phyloP scores from a whole-genome alignment of 2,888 invertebrate species.

The Thereva unica region DNA sequence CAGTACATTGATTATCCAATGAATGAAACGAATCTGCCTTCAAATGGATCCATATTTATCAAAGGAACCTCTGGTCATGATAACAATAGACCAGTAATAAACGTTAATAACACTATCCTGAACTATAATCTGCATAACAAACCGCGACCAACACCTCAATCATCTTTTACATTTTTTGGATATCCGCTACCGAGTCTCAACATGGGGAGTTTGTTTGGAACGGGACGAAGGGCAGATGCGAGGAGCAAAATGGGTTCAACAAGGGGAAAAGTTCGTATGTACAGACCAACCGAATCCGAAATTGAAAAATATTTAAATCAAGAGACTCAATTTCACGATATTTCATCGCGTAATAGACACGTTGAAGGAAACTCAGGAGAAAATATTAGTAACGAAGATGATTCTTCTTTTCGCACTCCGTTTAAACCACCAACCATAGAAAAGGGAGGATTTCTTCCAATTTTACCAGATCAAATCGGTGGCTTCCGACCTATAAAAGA shows the following conservation, averaged over 20 bases:
- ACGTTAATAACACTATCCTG: constrained; percentile 58
- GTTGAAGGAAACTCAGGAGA: constrained; percentile 51
- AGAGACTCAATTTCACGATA: constrained; percentile 46
- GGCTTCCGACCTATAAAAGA: constrained; percentile 74
- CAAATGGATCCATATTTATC: too few species aligned
- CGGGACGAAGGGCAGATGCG: constrained; percentile 52
- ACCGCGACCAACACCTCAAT: constrained; percentile 48
- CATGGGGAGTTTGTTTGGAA: constrained; percentile 68
- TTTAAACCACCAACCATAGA: constrained; percentile 62
- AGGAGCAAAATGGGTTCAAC: constrained; percentile 31
- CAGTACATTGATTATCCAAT: constrained; percentile 80
- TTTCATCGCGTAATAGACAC: constrained; percentile 47
- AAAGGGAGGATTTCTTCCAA: constrained; percentile 77
- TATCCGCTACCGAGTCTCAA: constrained; percentile 76
- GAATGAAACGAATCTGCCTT: constrained; percentile 61
- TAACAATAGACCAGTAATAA: constrained; percentile 61
- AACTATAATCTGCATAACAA: constrained; percentile 56
- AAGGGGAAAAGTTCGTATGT: constrained; percentile 54
- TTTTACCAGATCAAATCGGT: constrained; percentile 70
- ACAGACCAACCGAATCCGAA: constrained; percentile 53
- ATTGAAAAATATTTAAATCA: constrained; percentile 55
- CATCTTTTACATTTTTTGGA: constrained; percentile 81
- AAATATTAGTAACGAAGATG: constrained; percentile 48
- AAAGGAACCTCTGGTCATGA: not conserved
- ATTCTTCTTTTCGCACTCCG: constrained; percentile 52